phyloP scores from a whole-genome alignment of 1,140 invertebrate species.

The Drosophila lowei region DNA sequence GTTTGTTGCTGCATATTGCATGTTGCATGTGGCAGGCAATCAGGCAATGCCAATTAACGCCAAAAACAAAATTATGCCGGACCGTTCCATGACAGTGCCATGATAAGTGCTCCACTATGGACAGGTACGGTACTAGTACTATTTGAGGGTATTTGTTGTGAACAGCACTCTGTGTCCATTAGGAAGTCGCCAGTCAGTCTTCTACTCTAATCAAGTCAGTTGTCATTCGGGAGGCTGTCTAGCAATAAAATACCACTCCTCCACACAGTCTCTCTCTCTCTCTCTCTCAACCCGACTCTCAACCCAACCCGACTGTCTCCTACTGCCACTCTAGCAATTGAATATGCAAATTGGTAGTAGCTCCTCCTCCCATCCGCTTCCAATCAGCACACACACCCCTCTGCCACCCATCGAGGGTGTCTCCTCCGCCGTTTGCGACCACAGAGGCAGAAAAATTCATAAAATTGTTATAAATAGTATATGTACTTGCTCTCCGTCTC shows the following conservation, averaged over 20 bases:
- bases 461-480: constrained; percentile 54
- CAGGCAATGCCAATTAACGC: too few relatives aligned
- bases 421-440: too few relatives aligned
- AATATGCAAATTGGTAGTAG: constrained; percentile 52
- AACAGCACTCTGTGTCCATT: background rate
- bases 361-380: too few relatives aligned
- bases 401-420: too few relatives aligned
- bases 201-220: constrained; percentile 53
- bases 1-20: constrained; percentile 51
- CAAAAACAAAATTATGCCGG: too few relatives aligned
- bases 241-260: background rate
- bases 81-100: too few relatives aligned
- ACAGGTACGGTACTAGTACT: too few relatives aligned
- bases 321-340: constrained; percentile 46
- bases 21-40: constrained; percentile 61
- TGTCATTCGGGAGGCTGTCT: constrained; percentile 29
- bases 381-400: too few relatives aligned
- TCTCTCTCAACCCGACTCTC: background rate
- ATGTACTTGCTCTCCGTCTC: background rate
- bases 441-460: constrained; percentile 44
- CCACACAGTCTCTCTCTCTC: constrained; percentile 9
- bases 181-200: constrained; percentile 14
- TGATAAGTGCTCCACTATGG: too few relatives aligned
- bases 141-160: too few relatives aligned
- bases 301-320: constrained; percentile 4